phyloP scores from a whole-genome alignment of 2,888 invertebrate genomes.

The Salpingus planirostris region DNA sequence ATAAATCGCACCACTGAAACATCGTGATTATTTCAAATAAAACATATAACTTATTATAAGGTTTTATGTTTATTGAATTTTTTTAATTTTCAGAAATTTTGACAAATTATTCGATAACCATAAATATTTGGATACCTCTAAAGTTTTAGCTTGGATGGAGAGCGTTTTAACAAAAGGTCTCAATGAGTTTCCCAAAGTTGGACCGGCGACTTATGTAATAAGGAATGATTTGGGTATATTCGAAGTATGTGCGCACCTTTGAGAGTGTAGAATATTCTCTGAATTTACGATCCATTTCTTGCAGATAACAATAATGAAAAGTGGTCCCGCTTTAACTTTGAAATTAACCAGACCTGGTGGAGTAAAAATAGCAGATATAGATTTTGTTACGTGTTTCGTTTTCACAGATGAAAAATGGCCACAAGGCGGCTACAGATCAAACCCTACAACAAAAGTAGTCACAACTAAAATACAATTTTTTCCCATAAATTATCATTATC shows the following conservation, averaged over 20 bases:
- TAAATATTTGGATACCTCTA: slow-evolving; percentile 44
- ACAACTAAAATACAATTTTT: no score
- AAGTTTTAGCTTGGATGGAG: slow-evolving; percentile 47
- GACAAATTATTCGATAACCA: slow-evolving; percentile 32
- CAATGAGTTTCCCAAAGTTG: slow-evolving; percentile 21
- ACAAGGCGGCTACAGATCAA: no score
- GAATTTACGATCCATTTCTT: no score
- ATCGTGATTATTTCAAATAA: no score
- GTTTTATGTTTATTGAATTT: background rate
- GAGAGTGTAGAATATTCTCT: no score
- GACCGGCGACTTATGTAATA: slow-evolving; percentile 2
- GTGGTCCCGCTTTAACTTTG: slow-evolving; percentile 10
- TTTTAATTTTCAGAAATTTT: slow-evolving; percentile 1
- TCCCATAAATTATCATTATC: no score
- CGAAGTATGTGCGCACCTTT: no score
- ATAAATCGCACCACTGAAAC: no score
- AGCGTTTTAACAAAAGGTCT: slow-evolving; percentile 41
- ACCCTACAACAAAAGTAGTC: no score
- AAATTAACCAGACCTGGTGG: slow-evolving; percentile 2
- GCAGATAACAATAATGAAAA: slow-evolving; percentile 3
- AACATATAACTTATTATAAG: no score
- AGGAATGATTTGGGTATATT: no score
- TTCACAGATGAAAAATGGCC: slow-evolving; percentile 30
- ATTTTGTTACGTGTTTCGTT: slow-evolving; percentile 32
- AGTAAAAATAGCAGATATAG: slow-evolving; percentile 17